Percentiles rank a stretch among this genome's conserved stretches.
These are phyloP conservation scores for Fregata magnificens DNA, from an alignment of 2,113 vertebrate genomes.

Conservation along the genomic window DNA sequence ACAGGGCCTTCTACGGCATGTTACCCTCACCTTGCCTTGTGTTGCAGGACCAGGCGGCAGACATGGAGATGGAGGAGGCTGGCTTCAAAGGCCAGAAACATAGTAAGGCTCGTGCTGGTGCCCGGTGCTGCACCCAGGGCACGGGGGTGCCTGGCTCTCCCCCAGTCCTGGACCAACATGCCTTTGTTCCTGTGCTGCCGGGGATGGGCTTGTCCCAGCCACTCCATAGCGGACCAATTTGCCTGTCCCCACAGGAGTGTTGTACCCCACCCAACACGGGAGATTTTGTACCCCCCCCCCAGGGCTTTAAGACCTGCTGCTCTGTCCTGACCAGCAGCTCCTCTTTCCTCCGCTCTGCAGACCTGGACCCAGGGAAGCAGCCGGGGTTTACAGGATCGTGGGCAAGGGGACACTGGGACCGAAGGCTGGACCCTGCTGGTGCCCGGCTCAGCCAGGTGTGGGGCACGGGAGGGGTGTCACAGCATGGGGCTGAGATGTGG, in stretches of 20 bases:
- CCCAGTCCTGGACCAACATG: accelerated
- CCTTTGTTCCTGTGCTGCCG: accelerated
- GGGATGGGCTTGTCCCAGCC: not conserved
- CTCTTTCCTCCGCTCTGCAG: not conserved
- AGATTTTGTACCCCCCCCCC: not conserved
- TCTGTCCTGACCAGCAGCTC: not conserved
- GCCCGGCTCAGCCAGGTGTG: constrained; percentile 53
- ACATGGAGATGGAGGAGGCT: not conserved
- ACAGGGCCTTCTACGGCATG: accelerated
- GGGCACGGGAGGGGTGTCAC: not conserved
- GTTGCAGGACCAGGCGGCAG: not conserved
- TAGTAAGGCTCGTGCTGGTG: not conserved
- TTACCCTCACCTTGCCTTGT: not conserved
- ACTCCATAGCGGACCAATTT: accelerated
- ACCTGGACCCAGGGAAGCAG: not conserved
- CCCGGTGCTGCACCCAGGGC: too few relatives aligned
- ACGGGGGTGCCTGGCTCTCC: accelerated
- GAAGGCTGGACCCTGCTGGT: constrained; percentile 68
- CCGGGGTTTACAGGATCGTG: not conserved
- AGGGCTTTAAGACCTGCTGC: too few relatives aligned
- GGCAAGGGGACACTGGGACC: constrained; percentile 50
- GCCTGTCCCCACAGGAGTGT: not conserved
- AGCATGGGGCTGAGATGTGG: not conserved
- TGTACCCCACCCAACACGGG: accelerated
- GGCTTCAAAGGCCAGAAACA: not conserved